phyloP scores from a whole-genome alignment of 2,888 invertebrate genomes.

The Bellardia bayeri region DNA sequence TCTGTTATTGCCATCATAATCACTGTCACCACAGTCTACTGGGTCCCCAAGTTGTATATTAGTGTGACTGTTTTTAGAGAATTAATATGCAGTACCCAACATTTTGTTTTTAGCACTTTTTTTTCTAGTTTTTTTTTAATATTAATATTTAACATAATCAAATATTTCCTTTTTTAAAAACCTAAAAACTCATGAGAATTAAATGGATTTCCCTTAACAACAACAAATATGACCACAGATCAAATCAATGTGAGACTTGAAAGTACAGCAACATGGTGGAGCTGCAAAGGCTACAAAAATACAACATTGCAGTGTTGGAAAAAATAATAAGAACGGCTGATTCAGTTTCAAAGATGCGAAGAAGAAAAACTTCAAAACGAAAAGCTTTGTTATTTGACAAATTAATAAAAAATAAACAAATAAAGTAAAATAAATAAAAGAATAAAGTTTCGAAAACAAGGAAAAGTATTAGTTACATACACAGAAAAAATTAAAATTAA shows the following conservation, averaged over 20 bases:
- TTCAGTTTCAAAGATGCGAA: too few species aligned
- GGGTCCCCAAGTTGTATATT: background rate
- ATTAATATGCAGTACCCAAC: conserved; percentile 25
- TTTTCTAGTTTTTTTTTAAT: background rate
- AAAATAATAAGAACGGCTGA: too few species aligned
- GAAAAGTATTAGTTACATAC: too few species aligned
- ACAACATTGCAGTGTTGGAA: too few species aligned
- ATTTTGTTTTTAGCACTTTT: conserved; percentile 29
- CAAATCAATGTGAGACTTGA: conserved; percentile 15
- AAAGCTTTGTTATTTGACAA: too few species aligned
- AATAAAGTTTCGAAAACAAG: too few species aligned
- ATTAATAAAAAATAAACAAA: too few species aligned
- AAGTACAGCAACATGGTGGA: background rate
- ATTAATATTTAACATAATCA: conserved; percentile 58
- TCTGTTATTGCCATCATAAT: conserved; percentile 58
- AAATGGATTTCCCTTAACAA: conserved; percentile 63
- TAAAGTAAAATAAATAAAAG: too few species aligned
- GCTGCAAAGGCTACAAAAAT: conserved; percentile 35
- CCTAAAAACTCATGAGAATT: conserved; percentile 63
- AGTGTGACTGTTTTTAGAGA: conserved; percentile 23
- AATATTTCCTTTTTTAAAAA: conserved; percentile 64
- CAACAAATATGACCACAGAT: conserved; percentile 37
- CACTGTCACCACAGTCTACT: conserved; percentile 39
- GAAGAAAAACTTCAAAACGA: too few species aligned
- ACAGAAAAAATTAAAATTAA: too few species aligned